Conservation (phyloP, 2,113 vertebrate genomes). For the Fregetta grallaria region DNA sequence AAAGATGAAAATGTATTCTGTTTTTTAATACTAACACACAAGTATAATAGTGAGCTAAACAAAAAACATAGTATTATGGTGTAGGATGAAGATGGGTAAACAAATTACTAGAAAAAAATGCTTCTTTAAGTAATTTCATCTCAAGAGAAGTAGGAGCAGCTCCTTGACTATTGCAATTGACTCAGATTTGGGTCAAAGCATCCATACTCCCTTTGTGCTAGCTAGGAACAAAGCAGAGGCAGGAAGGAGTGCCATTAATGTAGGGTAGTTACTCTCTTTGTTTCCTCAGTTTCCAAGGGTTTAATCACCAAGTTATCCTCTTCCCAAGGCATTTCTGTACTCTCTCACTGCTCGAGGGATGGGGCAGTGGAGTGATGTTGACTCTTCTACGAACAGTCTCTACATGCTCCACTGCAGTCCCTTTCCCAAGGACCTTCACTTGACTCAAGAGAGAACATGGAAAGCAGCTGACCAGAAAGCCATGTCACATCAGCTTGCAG, state of each 20-base stretch:
- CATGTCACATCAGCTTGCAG: background rate
- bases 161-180: background rate
- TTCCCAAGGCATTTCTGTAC: background rate
- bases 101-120: background rate
- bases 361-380: background rate
- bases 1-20: background rate
- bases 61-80: background rate
- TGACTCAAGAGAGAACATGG: background rate
- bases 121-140: background rate
- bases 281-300: background rate
- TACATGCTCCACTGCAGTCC: background rate
- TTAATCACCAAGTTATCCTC: background rate
- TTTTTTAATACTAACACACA: background rate
- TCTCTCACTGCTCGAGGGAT: background rate
- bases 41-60: background rate
- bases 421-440: background rate
- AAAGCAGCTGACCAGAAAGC: background rate
- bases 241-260: background rate
- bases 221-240: background rate
- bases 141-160: background rate
- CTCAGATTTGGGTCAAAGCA: background rate
- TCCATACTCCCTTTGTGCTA: background rate
- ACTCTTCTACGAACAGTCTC: background rate
- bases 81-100: background rate
- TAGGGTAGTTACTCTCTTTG: background rate